phyloP scores from a whole-genome alignment of 92 coral and sea anemone species.

The Palythoa grandiflora region DNA sequence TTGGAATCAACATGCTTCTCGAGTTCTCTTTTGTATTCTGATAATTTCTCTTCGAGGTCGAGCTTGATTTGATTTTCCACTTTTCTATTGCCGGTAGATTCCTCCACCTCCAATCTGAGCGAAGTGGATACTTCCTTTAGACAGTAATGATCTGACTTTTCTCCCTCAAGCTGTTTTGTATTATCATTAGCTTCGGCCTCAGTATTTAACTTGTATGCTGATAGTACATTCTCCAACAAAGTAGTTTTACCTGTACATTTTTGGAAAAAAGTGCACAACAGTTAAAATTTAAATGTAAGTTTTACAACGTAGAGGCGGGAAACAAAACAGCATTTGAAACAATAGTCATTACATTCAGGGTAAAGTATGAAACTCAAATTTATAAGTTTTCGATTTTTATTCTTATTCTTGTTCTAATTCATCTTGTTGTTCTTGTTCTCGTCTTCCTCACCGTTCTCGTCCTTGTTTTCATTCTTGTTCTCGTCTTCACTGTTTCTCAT shows the following conservation, averaged over 20 bases:
- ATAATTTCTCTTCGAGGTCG: conserved; percentile 12
- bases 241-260: background rate
- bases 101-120: background rate
- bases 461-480: too few species aligned
- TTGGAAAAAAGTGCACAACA: background rate
- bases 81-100: background rate
- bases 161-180: conserved; percentile 14
- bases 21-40: background rate
- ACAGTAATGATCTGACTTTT: background rate
- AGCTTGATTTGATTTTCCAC: background rate
- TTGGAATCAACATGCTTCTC: background rate
- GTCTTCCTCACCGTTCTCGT: too few species aligned
- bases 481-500: too few species aligned
- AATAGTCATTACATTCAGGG: too few species aligned
- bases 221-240: conserved; percentile 2
- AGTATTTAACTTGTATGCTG: background rate
- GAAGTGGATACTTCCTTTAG: background rate
- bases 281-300: too few species aligned
- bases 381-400: too few species aligned
- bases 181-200: conserved; percentile 4
- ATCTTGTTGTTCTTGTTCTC: too few species aligned
- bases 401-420: too few species aligned
- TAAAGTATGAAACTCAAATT: too few species aligned
- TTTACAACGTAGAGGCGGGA: too few species aligned
- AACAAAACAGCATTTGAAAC: too few species aligned